Conservation (phyloP, 2,888 invertebrate species). For the Diadegma fenestrale region DNA sequence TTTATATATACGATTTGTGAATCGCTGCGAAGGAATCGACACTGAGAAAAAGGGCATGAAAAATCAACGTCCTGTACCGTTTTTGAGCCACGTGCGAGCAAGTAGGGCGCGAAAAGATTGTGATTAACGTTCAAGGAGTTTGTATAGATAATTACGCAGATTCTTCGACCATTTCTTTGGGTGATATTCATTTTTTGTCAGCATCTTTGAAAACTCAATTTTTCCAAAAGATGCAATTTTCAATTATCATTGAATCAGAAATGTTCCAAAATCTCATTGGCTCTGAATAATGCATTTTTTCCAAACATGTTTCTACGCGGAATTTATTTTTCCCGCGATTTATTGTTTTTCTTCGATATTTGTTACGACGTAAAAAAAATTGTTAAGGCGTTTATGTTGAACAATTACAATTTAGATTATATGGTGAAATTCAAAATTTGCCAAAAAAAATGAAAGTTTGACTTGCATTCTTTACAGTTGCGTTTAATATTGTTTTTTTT, state of each 20-base stretch:
- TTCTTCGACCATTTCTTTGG: slow-evolving; percentile 8
- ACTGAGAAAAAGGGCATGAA: not conserved
- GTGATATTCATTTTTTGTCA: slow-evolving; percentile 5
- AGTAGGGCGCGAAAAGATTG: slow-evolving; percentile 53
- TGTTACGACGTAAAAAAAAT: not conserved
- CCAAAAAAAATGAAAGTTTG: not conserved
- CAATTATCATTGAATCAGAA: not conserved
- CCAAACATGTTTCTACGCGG: not conserved
- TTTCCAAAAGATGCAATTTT: not conserved
- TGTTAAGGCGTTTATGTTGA: not conserved
- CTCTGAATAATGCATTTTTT: not conserved
- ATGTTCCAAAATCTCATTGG: not conserved
- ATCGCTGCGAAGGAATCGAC: slow-evolving; percentile 32
- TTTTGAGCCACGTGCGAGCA: slow-evolving; percentile 53
- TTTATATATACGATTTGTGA: slow-evolving; percentile 37
- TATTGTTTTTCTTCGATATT: not conserved
- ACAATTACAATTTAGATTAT: not conserved
- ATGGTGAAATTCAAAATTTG: not conserved
- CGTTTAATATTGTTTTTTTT: not conserved
- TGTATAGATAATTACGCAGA: slow-evolving; percentile 54
- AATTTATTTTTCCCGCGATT: not conserved
- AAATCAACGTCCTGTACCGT: slow-evolving; percentile 30
- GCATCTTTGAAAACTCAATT: not conserved
- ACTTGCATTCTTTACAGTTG: not conserved
- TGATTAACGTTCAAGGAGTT: slow-evolving; percentile 51